Base-by-base conservation (phyloP, 2,113 vertebrate species). In the Podarcis cretensis region DNA sequence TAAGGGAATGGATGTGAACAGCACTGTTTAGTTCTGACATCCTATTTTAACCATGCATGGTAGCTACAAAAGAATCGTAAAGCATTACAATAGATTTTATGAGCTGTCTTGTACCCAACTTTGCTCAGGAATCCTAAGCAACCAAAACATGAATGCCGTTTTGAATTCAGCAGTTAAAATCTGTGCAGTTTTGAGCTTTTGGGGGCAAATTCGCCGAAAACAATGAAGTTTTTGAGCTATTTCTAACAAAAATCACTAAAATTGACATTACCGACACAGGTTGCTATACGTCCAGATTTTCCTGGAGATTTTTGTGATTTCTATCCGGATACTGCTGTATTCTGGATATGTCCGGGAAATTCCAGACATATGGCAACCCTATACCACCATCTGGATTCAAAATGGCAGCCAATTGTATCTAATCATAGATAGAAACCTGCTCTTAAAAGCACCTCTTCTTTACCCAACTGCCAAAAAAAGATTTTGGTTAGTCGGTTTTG, bases 21-120 rank as follows among this genome's bases (percentile, higher is more conserved):
- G 59, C 40, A 78, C 21, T 0, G 0, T 83, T 84, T 90, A 65
- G 30, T 90, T 94, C 90, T 94, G 92, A 93, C 85, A 85, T 30
- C 13, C n/a, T 81, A n/a, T 84, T 89, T 90, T 91, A 94, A 91
- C 6, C 89, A 94, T 89, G 84, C 89, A 92, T 69, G 86, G 91
- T 89, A 13, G 89, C 23, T 92, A 81, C 75, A 93, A 92, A 94
- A 77, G 59, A 92, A 92, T 88, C 54, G 89, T 93, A 93, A 94
- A 93, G 88, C 66, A 83, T 85, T 81, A 74, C 48, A 81, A 57
- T 94, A 83, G 89, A 83, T 94, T 85, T 90, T 86, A 65, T 3
- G 87, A 27, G 86, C 63, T 66, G 40, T 68, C 91, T 69, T 93
- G 94, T 63, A 20, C 59, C 59, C 18, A 20, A 20, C 18, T 4